A percentile compares a stretch with the other conserved stretches of the same genome.
phyloP scores from a whole-genome alignment of 2,888 invertebrate genomes.

The Lacanobia oleracea region DNA sequence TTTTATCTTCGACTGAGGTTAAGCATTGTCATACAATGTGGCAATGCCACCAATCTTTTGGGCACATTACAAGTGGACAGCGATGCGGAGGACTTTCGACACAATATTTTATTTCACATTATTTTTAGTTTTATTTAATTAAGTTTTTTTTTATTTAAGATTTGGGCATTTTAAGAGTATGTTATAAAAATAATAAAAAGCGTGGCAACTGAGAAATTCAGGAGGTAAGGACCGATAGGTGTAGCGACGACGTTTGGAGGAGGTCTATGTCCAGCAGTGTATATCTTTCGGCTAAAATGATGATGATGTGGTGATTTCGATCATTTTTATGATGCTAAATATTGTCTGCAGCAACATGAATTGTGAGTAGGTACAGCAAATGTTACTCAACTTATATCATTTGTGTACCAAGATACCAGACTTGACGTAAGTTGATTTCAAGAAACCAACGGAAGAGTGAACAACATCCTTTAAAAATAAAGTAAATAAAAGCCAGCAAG shows the following conservation, averaged over 20 bases:
- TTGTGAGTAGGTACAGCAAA: background rate
- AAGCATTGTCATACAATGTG: no score
- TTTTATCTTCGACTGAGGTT: no score
- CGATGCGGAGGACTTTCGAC: no score
- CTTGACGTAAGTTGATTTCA: background rate
- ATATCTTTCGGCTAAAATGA: background rate
- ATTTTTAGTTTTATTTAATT: no score
- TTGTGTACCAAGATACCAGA: background rate
- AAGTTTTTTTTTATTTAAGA: no score
- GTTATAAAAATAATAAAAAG: background rate
- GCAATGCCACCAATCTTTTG: no score
- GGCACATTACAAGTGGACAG: no score
- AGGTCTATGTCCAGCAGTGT: background rate
- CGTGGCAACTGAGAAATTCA: background rate
- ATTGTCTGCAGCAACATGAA: background rate
- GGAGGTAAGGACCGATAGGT: background rate
- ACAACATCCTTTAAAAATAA: slow-evolving; percentile 11
- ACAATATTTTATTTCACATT: no score
- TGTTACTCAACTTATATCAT: background rate
- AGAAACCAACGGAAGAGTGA: slow-evolving; percentile 9
- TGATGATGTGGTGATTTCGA: background rate
- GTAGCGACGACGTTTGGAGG: background rate
- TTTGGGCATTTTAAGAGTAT: no score
- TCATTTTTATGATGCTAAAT: background rate
- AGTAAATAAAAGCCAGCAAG: slow-evolving; percentile 13